These are phyloP conservation scores for Halcyon badia DNA, from an alignment of 2,797 vertebrate genomes.

Conservation along the genomic window DNA sequence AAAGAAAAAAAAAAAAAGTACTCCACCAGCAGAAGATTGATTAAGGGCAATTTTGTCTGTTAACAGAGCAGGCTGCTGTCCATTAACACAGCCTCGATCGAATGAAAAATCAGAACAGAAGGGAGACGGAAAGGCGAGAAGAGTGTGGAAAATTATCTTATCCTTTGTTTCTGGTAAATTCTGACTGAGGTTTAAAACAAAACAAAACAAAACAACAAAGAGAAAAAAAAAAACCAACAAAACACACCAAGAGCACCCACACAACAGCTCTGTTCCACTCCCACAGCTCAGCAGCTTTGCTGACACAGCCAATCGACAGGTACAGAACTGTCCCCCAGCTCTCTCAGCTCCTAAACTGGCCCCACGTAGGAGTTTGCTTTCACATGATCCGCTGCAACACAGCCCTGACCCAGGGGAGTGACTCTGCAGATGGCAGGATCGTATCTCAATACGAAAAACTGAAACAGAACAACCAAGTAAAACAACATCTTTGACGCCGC, in stretches of 20 bases:
- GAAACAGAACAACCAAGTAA: background rate
- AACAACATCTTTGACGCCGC: background rate
- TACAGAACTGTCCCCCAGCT: background rate
- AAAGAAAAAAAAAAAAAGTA: background rate
- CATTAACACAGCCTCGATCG: background rate
- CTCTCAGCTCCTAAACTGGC: background rate
- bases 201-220: background rate
- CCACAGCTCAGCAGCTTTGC: background rate
- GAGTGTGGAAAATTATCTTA: background rate
- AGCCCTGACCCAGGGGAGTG: background rate
- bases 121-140: background rate
- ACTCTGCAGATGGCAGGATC: rapidly evolving
- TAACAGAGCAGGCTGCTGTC: background rate
- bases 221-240: background rate
- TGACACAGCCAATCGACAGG: rapidly evolving
- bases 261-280: background rate
- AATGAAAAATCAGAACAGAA: background rate
- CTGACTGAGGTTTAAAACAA: background rate
- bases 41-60: background rate
- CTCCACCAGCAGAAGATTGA: background rate
- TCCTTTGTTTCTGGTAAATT: background rate
- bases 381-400: background rate
- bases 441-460: background rate
- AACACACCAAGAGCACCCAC: background rate
- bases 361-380: background rate